These are phyloP conservation scores for Leptogaster cylindrica DNA, from an alignment of 2,888 invertebrate species.

Conservation along the genomic window DNA sequence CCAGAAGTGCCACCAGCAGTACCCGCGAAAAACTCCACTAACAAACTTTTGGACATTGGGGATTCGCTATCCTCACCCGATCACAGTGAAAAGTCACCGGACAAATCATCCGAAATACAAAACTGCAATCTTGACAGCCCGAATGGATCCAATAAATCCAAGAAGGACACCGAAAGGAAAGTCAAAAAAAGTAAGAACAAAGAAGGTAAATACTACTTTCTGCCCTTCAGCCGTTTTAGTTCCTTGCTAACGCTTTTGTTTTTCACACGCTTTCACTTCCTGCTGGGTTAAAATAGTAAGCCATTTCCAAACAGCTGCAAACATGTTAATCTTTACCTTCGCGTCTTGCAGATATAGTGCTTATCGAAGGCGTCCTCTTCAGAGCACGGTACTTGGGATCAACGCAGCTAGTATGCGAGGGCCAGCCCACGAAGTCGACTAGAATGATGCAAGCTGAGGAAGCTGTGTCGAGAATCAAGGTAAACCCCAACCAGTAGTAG, in stretches of 20 bases:
- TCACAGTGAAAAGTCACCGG: conserved; percentile 64
- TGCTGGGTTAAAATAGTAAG: conserved; percentile 40
- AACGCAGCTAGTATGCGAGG: conserved; percentile 97
- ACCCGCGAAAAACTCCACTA: conserved; percentile 55
- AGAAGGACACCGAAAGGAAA: conserved; percentile 63
- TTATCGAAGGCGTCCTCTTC: conserved; percentile 99
- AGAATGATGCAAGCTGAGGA: conserved; percentile 99
- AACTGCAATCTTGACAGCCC: conserved; percentile 64
- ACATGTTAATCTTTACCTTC: conserved; percentile 5
- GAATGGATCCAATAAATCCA: conserved; percentile 63
- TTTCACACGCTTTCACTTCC: conserved; percentile 39
- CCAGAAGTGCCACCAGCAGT: conserved; percentile 58
- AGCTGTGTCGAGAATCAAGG: conserved; percentile 99
- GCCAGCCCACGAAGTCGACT: conserved; percentile 97
- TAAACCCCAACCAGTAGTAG: conserved; percentile 61
- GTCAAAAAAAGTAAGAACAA: conserved; percentile 63
- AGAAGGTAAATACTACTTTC: conserved; percentile 82
- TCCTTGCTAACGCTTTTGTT: conserved; percentile 40
- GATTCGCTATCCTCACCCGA: conserved; percentile 58
- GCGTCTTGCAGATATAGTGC: conserved; percentile 71
- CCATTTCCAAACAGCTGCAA: neutral
- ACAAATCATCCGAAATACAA: conserved; percentile 59
- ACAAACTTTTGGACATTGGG: conserved; percentile 55
- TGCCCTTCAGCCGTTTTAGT: conserved; percentile 36
- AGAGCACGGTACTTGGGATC: conserved; percentile 97